phyloP scores from a whole-genome alignment of 1,140 invertebrate genomes.

The Steinernema feltiae region DNA sequence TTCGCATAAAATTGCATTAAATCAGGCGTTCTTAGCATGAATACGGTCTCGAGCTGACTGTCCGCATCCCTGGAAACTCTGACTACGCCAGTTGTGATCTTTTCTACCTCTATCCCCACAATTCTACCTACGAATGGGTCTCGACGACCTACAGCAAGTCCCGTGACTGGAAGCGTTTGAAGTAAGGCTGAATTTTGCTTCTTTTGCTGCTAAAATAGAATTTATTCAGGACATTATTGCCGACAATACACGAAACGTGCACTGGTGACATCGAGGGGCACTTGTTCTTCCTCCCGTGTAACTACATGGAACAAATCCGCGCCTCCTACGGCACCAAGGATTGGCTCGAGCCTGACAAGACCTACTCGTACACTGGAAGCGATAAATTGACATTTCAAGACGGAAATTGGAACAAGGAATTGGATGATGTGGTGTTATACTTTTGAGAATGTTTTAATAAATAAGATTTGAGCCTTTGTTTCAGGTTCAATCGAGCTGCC shows the following conservation, averaged over 20 bases:
- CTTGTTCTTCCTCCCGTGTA: conserved; percentile 6
- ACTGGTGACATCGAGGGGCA: not conserved
- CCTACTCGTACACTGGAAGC: not conserved
- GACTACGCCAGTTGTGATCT: not conserved
- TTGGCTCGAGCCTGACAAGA: not conserved
- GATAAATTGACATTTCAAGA: not conserved
- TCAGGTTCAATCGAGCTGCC: too few relatives aligned
- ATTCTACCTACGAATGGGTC: not conserved
- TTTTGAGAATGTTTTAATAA: not conserved
- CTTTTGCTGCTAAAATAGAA: too few relatives aligned
- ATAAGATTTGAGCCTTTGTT: too few relatives aligned
- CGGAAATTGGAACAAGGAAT: not conserved
- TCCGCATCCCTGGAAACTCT: not conserved
- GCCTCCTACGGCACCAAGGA: not conserved
- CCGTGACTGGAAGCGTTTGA: not conserved
- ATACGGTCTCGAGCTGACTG: not conserved
- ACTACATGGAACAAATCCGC: not conserved
- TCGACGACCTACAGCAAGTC: not conserved
- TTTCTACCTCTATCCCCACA: not conserved
- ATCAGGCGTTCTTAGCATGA: not conserved
- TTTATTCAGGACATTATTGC: too few relatives aligned
- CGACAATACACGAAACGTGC: not conserved
- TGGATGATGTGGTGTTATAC: not conserved
- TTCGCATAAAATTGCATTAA: not conserved
- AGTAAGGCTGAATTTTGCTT: not conserved